phyloP scores from a whole-genome alignment of 2,113 vertebrate species.

The Phodopus roborovskii region DNA sequence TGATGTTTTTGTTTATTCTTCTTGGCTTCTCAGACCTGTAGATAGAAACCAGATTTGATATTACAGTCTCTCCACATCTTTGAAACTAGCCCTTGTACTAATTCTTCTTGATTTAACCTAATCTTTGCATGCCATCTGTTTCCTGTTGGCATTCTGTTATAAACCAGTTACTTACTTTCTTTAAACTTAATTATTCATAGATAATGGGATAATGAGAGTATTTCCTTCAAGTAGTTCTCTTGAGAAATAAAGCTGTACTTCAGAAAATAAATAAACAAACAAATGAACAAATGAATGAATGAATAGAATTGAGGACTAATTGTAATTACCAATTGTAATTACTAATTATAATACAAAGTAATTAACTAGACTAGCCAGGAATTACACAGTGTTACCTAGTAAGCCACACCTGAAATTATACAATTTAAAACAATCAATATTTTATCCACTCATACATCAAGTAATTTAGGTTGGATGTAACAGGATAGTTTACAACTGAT shows the following conservation, averaged over 20 bases:
- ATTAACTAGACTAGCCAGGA: no score
- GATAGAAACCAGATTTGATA: background rate
- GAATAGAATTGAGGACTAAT: background rate
- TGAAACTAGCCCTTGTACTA: background rate
- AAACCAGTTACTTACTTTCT: background rate
- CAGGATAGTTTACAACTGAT: background rate
- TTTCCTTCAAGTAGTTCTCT: background rate
- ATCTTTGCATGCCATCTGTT: background rate
- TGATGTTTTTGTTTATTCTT: background rate
- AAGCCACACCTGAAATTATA: background rate
- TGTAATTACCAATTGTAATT: background rate
- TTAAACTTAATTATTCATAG: background rate
- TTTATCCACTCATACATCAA: background rate
- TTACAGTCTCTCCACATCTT: background rate
- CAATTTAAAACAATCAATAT: background rate
- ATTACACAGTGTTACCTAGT: background rate
- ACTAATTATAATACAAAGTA: no score
- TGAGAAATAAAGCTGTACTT: conserved; percentile 15
- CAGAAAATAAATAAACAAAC: background rate
- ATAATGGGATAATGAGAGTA: background rate
- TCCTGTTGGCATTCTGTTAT: background rate
- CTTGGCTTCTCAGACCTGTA: background rate
- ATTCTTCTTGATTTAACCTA: conserved; percentile 30
- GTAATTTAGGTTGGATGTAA: background rate
- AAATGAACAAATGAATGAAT: background rate